Conservation (phyloP, 2,888 invertebrate genomes). For the Drosophila eohydei region DNA sequence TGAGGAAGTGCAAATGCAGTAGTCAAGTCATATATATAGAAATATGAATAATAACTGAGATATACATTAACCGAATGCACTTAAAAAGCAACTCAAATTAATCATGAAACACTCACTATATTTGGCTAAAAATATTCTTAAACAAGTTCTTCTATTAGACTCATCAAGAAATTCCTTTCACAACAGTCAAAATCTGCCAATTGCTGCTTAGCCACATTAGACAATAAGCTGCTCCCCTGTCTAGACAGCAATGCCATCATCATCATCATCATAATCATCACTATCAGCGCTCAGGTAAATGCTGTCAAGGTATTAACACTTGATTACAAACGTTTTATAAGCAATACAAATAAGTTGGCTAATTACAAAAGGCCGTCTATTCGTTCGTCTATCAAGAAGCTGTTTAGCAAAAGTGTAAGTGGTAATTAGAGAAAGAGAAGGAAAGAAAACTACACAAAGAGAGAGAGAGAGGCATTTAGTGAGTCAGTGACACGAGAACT, state of each 20-base stretch:
- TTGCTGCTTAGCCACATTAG: background rate
- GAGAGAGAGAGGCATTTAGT: background rate
- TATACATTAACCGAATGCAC: background rate
- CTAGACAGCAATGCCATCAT: constrained; percentile 50
- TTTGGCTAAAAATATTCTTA: background rate
- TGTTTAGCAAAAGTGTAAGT: constrained; percentile 64
- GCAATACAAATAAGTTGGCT: constrained; percentile 38
- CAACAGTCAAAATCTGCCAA: background rate
- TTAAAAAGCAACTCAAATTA: background rate
- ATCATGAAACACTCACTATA: background rate
- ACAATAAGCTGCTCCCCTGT: constrained; percentile 46
- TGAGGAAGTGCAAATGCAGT: constrained; percentile 23
- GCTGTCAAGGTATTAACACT: constrained; percentile 50
- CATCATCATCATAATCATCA: background rate
- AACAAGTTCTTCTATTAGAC: background rate
- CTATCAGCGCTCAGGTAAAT: constrained; percentile 7
- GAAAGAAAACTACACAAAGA: background rate
- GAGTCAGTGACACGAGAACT: constrained; percentile 29
- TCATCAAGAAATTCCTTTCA: background rate
- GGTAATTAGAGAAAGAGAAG: constrained; percentile 44
- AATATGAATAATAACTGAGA: background rate
- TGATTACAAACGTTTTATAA: constrained; percentile 31
- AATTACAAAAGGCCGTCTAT: constrained; percentile 27
- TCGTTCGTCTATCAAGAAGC: constrained; percentile 42
- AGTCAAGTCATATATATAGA: background rate